Evolutionary conservation across 2,797 vertebrate species (phyloP).

Genomic region (Phoxinus dragarum): DNA sequence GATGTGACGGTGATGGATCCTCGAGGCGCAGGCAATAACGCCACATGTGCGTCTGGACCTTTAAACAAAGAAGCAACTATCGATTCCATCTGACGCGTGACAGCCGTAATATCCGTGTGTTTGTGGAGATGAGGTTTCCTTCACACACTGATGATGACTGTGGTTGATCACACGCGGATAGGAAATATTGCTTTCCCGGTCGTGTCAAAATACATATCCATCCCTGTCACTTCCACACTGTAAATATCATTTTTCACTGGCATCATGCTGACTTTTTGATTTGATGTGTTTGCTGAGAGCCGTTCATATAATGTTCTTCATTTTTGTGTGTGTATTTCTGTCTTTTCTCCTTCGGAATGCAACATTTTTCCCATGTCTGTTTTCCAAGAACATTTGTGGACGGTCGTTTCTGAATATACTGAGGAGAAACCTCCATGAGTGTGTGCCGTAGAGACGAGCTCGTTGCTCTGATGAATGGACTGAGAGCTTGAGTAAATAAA

Average conservation of each 20-base stretch:
- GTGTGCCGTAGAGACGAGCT: background rate
- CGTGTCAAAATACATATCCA: constrained; percentile 62
- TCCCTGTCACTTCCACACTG: constrained; percentile 48
- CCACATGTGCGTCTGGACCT: constrained; percentile 51
- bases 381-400: background rate
- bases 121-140: constrained; percentile 55
- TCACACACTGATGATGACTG: background rate
- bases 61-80: constrained; percentile 73
- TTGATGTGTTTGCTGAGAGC: background rate
- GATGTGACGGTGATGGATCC: constrained; percentile 40
- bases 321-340: background rate
- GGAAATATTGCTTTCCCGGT: constrained; percentile 63
- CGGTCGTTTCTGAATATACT: background rate
- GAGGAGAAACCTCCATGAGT: background rate
- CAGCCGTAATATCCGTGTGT: constrained; percentile 67
- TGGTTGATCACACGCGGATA: constrained; percentile 23
- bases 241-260: constrained; percentile 13
- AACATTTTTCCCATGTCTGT: background rate
- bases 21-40: background rate
- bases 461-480: constrained; percentile 48
- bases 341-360: background rate
- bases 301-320: background rate
- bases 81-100: constrained; percentile 72
- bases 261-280: constrained; percentile 12
- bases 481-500: constrained; percentile 59